Percentiles rank a stretch among this genome's conserved stretches.
Evolutionary conservation across 2,888 invertebrate genomes (phyloP).

Genomic region (Spisula subtruncata): DNA sequence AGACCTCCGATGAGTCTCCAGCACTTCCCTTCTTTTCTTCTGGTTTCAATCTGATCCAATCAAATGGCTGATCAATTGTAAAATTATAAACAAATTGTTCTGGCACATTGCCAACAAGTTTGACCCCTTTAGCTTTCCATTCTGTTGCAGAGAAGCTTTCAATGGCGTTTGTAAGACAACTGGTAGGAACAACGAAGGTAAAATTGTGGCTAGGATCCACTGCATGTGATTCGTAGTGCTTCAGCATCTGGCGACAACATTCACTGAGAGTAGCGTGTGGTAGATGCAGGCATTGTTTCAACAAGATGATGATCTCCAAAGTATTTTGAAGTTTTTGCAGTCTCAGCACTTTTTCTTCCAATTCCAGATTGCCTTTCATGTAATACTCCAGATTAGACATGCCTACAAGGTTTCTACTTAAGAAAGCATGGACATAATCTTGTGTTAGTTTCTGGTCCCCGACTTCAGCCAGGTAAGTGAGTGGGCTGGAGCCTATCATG

Average conservation of each 20-base stretch:
- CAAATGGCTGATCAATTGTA: constrained; percentile 73
- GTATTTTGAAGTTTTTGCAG: constrained; percentile 80
- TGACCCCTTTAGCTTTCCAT: constrained; percentile 73
- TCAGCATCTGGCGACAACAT: constrained; percentile 76
- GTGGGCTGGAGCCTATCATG: constrained; percentile 77
- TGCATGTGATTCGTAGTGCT: constrained; percentile 74
- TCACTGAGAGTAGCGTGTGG: constrained; percentile 73
- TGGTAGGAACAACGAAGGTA: constrained; percentile 74
- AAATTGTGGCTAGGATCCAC: constrained; percentile 71
- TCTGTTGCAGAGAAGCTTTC: constrained; percentile 71
- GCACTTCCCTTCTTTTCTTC: constrained; percentile 16
- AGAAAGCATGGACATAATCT: constrained; percentile 80
- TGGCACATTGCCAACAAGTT: constrained; percentile 58
- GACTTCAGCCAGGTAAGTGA: constrained; percentile 82
- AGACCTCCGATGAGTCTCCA: constrained; percentile 52
- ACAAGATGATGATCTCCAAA: constrained; percentile 80
- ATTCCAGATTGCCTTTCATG: constrained; percentile 58
- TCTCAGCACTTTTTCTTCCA: constrained; percentile 70
- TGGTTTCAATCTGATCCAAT: constrained; percentile 57
- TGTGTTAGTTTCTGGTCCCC: constrained; percentile 82
- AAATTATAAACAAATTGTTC: constrained; percentile 70
- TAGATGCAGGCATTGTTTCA: constrained; percentile 78
- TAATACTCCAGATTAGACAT: constrained; percentile 73
- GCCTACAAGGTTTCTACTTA: constrained; percentile 79
- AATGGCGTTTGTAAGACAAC: constrained; percentile 66